Conservation (phyloP, 30 jellyfish, hydroid and myxozoan species). For the Pelagia noctiluca region DNA sequence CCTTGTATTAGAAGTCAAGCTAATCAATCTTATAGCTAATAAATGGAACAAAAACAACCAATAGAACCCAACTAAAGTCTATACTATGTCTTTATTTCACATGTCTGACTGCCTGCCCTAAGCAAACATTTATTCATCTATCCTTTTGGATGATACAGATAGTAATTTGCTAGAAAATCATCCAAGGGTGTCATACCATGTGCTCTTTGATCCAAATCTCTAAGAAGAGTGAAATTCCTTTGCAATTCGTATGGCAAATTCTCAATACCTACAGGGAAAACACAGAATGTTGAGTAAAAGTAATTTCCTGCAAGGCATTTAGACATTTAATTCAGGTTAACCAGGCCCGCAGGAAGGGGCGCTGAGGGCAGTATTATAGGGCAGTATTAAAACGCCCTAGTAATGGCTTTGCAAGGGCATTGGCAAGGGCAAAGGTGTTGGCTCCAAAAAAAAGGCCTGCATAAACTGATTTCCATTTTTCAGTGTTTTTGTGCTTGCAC, state of each 20-base stretch:
- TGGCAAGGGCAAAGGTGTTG: too few relatives aligned
- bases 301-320: not conserved
- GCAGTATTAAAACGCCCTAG: too few relatives aligned
- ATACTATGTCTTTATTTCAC: not conserved
- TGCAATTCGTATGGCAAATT: constrained; percentile 94
- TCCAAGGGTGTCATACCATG: constrained; percentile 71
- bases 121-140: not conserved
- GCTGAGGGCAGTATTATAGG: too few relatives aligned
- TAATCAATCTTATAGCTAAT: too few relatives aligned
- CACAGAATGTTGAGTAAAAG: not conserved
- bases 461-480: too few relatives aligned
- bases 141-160: not conserved
- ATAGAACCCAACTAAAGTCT: not conserved
- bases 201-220: constrained; percentile 98
- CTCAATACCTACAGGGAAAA: constrained; percentile 80
- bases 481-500: too few relatives aligned
- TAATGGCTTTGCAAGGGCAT: too few relatives aligned
- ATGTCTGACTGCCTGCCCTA: not conserved
- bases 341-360: too few relatives aligned
- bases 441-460: too few relatives aligned
- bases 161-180: not conserved
- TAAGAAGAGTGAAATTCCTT: constrained; percentile 83
- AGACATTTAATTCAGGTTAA: not conserved
- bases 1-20: too few relatives aligned
- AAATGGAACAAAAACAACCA: not conserved